Percentiles rank a stretch among this genome's conserved stretches.
phyloP scores from a whole-genome alignment of 1,140 invertebrate genomes.

The Trichonephila clavipes region DNA sequence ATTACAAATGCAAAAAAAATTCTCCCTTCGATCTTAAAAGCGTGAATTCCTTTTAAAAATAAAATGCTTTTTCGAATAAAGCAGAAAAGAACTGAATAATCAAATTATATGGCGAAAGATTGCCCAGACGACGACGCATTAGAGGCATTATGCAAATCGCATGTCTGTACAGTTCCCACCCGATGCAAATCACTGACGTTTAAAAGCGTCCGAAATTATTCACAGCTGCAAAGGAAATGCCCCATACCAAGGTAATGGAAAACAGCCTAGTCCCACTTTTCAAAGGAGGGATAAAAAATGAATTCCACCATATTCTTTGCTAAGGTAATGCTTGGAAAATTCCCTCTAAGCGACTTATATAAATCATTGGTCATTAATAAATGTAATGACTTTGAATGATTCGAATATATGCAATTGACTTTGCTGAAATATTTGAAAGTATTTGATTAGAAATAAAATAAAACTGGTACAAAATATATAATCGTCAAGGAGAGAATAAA shows the following conservation, averaged over 20 bases:
- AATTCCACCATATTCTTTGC: background rate
- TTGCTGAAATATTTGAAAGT: background rate
- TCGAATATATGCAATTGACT: background rate
- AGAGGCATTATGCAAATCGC: slow-evolving; percentile 22
- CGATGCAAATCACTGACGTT: slow-evolving; percentile 19
- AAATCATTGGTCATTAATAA: background rate
- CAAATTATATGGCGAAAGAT: background rate
- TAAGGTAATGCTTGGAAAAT: too few relatives aligned
- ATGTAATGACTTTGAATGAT: background rate
- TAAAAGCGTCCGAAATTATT: slow-evolving; percentile 22
- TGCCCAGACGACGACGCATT: background rate
- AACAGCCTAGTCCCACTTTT: background rate
- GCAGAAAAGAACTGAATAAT: background rate
- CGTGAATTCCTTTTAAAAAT: background rate
- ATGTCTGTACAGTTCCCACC: background rate
- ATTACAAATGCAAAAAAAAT: background rate
- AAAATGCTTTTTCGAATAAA: background rate
- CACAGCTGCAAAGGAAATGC: slow-evolving; percentile 9
- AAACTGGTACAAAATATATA: too few relatives aligned
- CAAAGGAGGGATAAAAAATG: background rate
- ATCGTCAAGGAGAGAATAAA: too few relatives aligned
- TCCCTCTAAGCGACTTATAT: background rate
- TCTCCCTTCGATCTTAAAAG: background rate
- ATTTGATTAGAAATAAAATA: too few relatives aligned
- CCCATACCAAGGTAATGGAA: background rate